phyloP scores from a whole-genome alignment of 2,797 vertebrate species.

The Acanthopagrus latus region DNA sequence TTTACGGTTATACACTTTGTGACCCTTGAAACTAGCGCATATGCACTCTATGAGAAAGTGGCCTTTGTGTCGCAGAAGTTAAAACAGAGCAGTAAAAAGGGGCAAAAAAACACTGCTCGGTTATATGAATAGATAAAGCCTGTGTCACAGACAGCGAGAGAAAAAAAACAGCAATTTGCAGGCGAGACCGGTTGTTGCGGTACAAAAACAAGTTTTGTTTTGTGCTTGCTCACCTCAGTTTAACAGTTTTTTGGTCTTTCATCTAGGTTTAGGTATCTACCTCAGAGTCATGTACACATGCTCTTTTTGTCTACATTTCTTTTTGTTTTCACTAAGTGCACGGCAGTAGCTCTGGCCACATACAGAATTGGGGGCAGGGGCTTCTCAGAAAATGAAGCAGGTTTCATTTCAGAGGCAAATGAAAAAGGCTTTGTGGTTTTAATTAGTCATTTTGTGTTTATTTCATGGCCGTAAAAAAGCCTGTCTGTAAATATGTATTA shows the following conservation, averaged over 20 bases:
- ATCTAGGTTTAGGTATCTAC: conserved; percentile 68
- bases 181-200: conserved; percentile 78
- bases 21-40: conserved; percentile 76
- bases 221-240: conserved; percentile 73
- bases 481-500: conserved; percentile 82
- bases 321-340: conserved; percentile 52
- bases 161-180: conserved; percentile 59
- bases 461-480: conserved; percentile 73
- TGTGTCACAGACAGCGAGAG: conserved; percentile 61
- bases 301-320: conserved; percentile 62
- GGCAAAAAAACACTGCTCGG: conserved; percentile 44
- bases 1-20: conserved; percentile 67
- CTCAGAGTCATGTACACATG: conserved; percentile 65
- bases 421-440: conserved; percentile 81
- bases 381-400: conserved; percentile 82
- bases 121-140: conserved; percentile 77
- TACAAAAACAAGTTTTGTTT: conserved; percentile 78
- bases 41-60: conserved; percentile 34
- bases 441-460: conserved; percentile 86
- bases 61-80: conserved; percentile 68
- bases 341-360: conserved; percentile 70
- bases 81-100: conserved; percentile 73
- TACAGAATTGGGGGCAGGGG: conserved; percentile 65
- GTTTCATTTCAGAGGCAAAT: conserved; percentile 79
- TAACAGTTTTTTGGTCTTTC: conserved; percentile 76